Conservation (phyloP, 2,113 vertebrate species). For the Tyrannus savana region DNA sequence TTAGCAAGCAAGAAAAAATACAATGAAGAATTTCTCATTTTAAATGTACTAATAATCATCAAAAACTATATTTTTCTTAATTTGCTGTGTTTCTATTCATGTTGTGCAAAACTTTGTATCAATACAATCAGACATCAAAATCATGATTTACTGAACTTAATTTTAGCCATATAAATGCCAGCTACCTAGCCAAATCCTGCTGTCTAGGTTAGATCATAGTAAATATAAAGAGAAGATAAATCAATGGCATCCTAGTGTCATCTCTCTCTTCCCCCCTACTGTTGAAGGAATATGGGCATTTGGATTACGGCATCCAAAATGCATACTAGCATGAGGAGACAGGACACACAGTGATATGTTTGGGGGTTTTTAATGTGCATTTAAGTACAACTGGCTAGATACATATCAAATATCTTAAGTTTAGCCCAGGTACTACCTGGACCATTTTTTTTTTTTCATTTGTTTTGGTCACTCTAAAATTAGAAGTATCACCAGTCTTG, state of each 20-base stretch:
- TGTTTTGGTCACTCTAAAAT: neutral
- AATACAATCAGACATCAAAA: neutral
- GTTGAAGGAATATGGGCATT: neutral
- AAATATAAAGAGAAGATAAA: neutral
- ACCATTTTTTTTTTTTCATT: neutral
- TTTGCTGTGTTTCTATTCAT: neutral
- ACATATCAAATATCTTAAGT: neutral
- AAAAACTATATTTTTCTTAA: neutral
- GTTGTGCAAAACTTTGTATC: neutral
- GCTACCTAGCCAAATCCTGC: neutral
- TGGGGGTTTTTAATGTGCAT: fast-evolving
- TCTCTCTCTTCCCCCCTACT: neutral
- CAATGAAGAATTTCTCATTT: neutral
- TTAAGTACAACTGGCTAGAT: neutral
- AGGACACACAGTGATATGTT: neutral
- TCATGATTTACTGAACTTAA: neutral
- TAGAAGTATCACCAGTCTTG: neutral
- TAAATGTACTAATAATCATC: neutral
- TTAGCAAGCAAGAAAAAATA: neutral
- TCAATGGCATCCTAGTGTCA: neutral
- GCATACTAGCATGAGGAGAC: neutral
- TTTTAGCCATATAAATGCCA: neutral
- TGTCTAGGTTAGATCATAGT: neutral
- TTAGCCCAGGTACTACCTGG: neutral
- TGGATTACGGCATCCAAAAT: neutral